phyloP scores from a whole-genome alignment of 2,888 invertebrate genomes.

The Drosophila parthenogenetica region DNA sequence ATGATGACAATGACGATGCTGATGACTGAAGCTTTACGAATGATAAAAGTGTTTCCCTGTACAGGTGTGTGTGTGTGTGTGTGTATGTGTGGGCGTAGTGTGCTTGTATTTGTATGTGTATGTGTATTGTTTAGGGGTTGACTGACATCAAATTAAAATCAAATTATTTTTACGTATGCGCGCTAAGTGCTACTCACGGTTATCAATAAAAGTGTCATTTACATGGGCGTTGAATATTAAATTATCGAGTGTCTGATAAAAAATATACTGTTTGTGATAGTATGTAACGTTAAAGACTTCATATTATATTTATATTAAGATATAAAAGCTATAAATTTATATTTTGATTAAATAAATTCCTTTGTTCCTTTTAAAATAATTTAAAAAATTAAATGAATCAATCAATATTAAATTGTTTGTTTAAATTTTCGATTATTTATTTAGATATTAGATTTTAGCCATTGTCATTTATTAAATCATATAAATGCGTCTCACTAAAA shows the following conservation, averaged over 20 bases:
- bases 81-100: background rate
- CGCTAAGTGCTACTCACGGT: slow-evolving; percentile 56
- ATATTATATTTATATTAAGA: too few species aligned
- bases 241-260: background rate
- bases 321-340: too few species aligned
- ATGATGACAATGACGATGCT: slow-evolving; percentile 53
- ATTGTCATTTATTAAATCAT: background rate
- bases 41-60: slow-evolving; percentile 8
- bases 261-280: too few species aligned
- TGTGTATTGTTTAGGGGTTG: slow-evolving; percentile 1
- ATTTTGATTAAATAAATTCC: too few species aligned
- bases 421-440: too few species aligned
- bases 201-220: slow-evolving; percentile 17
- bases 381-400: too few species aligned
- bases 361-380: too few species aligned
- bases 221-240: background rate
- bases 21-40: slow-evolving; percentile 31
- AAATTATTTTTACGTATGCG: slow-evolving; percentile 79
- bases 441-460: too few species aligned
- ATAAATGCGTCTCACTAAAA: background rate
- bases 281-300: too few species aligned
- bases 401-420: too few species aligned
- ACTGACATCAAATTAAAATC: slow-evolving; percentile 78
- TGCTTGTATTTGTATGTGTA: background rate
- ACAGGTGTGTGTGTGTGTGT: background rate